Evolutionary conservation across 2,888 invertebrate species (phyloP), one percentile per base, ranked within the genome.

Genomic region (Dorcus parallelipipedus): DNA sequence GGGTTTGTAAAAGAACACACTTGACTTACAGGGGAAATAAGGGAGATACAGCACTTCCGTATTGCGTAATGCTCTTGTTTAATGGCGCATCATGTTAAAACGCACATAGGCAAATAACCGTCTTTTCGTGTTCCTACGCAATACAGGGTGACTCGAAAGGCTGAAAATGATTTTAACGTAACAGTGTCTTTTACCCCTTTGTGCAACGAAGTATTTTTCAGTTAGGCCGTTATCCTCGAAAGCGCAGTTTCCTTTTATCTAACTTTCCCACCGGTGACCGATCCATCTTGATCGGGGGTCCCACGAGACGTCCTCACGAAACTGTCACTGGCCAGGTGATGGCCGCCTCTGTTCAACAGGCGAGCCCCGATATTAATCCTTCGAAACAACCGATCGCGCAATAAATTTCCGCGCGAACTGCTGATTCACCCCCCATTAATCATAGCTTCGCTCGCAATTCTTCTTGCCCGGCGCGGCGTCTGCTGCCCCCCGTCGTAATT

Each of bases 401-500:
- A 63, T 71, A 71, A 69, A 71, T 69, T 70, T 68, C 65, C 64
- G 66, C 59, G 59, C 59, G 59, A 68, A 67, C 65, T 69, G 71
- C 70, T 69, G 71, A 71, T 64, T 69, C 71, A 70, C 62, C 65
- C 56, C 40, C 67, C 61, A 70, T 71, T 71, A 70, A 71, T 69
- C 70, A 69, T 68, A 64, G 47, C 58, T 52, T 60, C 62, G 60
- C 63, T 61, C 55, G 60, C 10, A 43, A 38, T 48, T 52, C 41
- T 38, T 39, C 53, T 52, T 52, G 41, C 53, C 53, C 40, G 39
- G n/a, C 23, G 38, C 10, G 42, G 20, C 45, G 49, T 14, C 52
- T 33, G 26, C 26, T 33, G 6, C 33, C 10, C 17, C 38, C 43
- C 10, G 14, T 17, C 26, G 43, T 54, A 58, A 58, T 58, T 49